phyloP scores from a whole-genome alignment of 2,797 vertebrate genomes.

The Lepilemur septentrionalis region DNA sequence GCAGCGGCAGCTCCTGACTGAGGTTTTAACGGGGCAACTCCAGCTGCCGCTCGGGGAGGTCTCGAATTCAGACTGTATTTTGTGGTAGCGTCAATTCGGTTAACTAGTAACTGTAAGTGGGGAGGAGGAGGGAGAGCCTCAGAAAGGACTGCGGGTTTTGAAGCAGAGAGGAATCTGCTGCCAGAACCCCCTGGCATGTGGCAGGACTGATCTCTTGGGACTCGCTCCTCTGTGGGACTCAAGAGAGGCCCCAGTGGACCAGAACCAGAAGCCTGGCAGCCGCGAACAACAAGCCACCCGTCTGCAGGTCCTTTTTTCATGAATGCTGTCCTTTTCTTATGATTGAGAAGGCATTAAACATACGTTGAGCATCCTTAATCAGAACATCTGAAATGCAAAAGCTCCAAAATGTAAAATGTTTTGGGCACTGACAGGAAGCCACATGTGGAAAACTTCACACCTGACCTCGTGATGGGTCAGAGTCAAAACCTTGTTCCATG shows the following conservation, averaged over 20 bases:
- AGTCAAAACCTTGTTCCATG: neutral
- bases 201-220: too few species aligned
- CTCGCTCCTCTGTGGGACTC: neutral
- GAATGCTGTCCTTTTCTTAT: neutral
- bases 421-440: neutral
- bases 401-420: neutral
- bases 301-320: too few species aligned
- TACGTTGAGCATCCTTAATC: neutral
- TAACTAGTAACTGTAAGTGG: neutral
- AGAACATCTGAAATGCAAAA: neutral
- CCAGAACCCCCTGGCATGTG: neutral
- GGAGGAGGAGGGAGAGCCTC: neutral
- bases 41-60: neutral
- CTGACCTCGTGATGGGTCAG: neutral
- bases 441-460: neutral
- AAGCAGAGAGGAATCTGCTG: neutral
- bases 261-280: neutral
- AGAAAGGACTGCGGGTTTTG: neutral
- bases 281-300: neutral
- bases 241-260: neutral
- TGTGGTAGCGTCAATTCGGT: neutral
- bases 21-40: neutral
- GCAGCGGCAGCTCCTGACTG: neutral
- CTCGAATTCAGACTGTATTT: neutral
- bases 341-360: neutral